Evolutionary conservation across 1,140 invertebrate genomes (phyloP).

Genomic region (Drosophila ambigua): DNA sequence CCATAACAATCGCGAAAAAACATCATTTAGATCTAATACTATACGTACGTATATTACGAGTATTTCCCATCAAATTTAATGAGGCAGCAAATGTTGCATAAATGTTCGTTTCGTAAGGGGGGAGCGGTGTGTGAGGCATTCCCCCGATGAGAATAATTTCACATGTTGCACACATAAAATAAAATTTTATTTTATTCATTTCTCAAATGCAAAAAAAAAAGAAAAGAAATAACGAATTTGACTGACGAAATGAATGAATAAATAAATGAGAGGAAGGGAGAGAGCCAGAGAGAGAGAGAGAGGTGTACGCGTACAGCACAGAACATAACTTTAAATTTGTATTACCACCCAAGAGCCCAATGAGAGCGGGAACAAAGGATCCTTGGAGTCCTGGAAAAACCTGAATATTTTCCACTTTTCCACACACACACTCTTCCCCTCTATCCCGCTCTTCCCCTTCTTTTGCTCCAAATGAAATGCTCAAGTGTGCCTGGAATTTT

Average conservation of each 20-base stretch:
- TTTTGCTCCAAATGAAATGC: constrained; percentile 81
- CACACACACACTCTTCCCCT: not conserved
- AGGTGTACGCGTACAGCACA: constrained; percentile 25
- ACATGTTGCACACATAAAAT: constrained; percentile 83
- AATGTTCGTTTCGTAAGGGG: constrained; percentile 11
- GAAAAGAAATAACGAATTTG: constrained; percentile 37
- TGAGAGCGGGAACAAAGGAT: constrained; percentile 46
- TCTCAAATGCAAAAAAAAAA: constrained; percentile 72
- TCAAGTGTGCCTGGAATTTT: constrained; percentile 83
- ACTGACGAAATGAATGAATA: constrained; percentile 80
- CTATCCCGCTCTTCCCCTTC: constrained; percentile 26
- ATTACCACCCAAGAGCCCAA: constrained; percentile 78
- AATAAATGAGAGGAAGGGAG: too few species aligned
- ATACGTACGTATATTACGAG: constrained; percentile 16
- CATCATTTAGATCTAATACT: constrained; percentile 4
- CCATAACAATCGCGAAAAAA: not conserved
- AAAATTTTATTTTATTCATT: constrained; percentile 83
- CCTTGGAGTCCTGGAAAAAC: constrained; percentile 27
- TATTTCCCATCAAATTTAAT: constrained; percentile 61
- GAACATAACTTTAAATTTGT: constrained; percentile 84
- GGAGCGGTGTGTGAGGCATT: not conserved
- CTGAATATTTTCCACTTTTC: constrained; percentile 67
- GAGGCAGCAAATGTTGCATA: constrained; percentile 44
- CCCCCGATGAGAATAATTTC: constrained; percentile 61
- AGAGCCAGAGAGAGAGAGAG: constrained; percentile 27